These are phyloP conservation scores for Poecilia wingei DNA, from an alignment of 2,797 vertebrate genomes.

Conservation along the genomic window DNA sequence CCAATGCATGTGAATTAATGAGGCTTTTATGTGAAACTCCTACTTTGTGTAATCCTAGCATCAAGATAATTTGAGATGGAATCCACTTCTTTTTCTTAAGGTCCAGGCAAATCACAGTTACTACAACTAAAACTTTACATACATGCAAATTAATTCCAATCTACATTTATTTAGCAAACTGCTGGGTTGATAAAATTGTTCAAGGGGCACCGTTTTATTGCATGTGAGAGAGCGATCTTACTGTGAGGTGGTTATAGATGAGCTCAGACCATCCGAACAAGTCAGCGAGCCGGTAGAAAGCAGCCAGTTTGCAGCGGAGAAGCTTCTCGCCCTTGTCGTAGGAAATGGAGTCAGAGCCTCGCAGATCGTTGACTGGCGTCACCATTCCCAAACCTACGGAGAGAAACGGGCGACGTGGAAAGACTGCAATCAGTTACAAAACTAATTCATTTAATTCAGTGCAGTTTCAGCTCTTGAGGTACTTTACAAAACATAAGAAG, in stretches of 20 bases:
- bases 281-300: conserved; percentile 94
- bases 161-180: neutral
- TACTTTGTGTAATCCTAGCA: neutral
- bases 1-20: neutral
- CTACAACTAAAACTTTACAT: neutral
- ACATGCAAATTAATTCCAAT: neutral
- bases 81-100: neutral
- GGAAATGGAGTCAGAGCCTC: conserved; percentile 96
- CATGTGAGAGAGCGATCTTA: conserved; percentile 71
- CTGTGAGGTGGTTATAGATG: conserved; percentile 98
- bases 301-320: conserved; percentile 93
- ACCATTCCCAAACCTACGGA: conserved; percentile 95
- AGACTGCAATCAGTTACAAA: neutral
- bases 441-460: neutral
- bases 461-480: neutral
- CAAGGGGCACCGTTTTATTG: neutral
- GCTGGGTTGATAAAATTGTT: neutral
- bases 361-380: conserved; percentile 96
- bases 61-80: neutral
- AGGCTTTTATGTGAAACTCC: neutral
- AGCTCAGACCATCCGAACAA: conserved; percentile 98
- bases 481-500: neutral
- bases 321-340: conserved; percentile 98
- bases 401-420: neutral
- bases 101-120: neutral